These are phyloP conservation scores for Umimayanthus kanabou DNA, from an alignment of 92 coral and sea anemone species.

Conservation along the genomic window DNA sequence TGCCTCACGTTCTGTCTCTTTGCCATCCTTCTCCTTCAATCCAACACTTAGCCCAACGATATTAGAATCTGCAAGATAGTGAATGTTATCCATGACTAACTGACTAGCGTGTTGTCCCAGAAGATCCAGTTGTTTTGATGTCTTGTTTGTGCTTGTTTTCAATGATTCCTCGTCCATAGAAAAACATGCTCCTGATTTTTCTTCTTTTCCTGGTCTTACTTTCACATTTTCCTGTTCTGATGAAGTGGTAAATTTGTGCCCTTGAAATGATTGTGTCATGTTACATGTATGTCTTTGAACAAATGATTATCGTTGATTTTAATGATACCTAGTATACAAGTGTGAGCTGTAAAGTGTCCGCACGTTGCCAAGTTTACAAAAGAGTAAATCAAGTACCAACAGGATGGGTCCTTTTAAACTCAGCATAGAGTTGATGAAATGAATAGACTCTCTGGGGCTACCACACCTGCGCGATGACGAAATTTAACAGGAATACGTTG, in stretches of 20 bases:
- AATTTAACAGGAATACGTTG: too few relatives aligned
- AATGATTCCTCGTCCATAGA: too few relatives aligned
- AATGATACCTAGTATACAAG: too few relatives aligned
- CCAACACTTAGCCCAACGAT: neutral
- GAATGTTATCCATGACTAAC: neutral
- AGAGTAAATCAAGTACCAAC: too few relatives aligned
- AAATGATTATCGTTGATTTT: neutral
- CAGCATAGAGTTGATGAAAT: too few relatives aligned
- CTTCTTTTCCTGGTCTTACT: neutral
- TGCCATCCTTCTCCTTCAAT: neutral
- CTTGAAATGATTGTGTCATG: neutral
- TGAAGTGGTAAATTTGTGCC: neutral
- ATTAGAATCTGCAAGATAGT: neutral
- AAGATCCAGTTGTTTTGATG: neutral
- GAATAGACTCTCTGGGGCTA: too few relatives aligned
- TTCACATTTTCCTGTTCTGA: neutral
- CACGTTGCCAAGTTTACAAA: too few relatives aligned
- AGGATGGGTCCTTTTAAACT: too few relatives aligned
- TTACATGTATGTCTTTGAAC: neutral
- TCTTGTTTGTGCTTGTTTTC: neutral
- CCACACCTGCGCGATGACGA: too few relatives aligned
- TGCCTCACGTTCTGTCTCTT: neutral
- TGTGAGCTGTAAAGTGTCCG: too few relatives aligned
- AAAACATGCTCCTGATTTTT: neutral
- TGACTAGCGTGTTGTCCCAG: neutral